Evolutionary conservation across 2,113 vertebrate species (phyloP).

Genomic region (Prionailurus bengalensis): DNA sequence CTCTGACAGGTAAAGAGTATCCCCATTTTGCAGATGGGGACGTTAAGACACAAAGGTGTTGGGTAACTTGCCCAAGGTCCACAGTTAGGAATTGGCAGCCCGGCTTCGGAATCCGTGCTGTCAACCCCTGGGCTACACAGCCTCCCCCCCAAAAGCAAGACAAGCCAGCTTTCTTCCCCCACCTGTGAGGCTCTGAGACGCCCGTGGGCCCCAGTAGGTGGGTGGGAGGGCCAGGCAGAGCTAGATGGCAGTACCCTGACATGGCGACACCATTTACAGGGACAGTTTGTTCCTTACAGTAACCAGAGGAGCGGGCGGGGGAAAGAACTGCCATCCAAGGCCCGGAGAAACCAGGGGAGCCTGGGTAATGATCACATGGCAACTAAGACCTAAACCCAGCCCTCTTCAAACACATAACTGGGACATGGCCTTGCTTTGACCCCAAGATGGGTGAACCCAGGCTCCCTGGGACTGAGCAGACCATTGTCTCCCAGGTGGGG

Average conservation of each 20-base stretch:
- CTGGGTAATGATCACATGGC: neutral
- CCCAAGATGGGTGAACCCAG: neutral
- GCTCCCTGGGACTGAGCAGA: neutral
- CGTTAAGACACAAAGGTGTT: neutral
- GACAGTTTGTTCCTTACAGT: neutral
- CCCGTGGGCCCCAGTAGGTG: neutral
- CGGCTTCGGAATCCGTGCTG: neutral
- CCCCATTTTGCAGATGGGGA: neutral
- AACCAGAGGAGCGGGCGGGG: neutral
- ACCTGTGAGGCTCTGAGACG: neutral
- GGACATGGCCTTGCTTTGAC: neutral
- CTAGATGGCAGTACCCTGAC: neutral
- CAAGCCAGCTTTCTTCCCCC: neutral
- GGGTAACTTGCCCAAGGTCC: neutral
- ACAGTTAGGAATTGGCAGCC: neutral
- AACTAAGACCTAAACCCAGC: neutral
- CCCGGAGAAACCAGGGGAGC: neutral
- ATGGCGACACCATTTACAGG: fast-evolving
- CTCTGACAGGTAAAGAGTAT: neutral
- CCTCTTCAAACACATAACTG: neutral
- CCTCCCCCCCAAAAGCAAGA: neutral
- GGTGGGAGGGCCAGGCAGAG: neutral
- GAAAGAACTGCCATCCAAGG: neutral
- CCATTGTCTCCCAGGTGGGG: neutral
- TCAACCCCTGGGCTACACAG: neutral